A percentile compares a stretch with the other conserved stretches of the same genome.
phyloP scores from a whole-genome alignment of 1,140 invertebrate species.

The Solenopsis invicta region DNA sequence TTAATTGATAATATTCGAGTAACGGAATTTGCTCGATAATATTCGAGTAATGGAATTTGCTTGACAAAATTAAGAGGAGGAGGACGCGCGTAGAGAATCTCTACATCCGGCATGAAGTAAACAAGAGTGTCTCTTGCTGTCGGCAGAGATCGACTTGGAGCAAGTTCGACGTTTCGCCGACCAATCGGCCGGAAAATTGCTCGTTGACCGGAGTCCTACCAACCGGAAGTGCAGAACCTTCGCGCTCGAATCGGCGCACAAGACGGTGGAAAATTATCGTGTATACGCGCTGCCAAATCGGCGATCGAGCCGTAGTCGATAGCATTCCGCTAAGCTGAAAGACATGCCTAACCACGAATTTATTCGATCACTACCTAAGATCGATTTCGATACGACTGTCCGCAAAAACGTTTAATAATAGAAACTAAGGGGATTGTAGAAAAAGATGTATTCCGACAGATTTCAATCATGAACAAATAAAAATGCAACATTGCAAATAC shows the following conservation, averaged over 20 bases:
- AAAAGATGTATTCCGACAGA: not conserved
- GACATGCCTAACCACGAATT: conserved; percentile 33
- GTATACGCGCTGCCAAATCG: conserved; percentile 62
- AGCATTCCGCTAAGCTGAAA: conserved; percentile 48
- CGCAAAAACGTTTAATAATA: not conserved
- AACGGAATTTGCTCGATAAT: not conserved
- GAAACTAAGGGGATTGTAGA: not conserved
- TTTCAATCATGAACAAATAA: not conserved
- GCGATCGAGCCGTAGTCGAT: conserved; percentile 37
- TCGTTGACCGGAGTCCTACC: conserved; percentile 70
- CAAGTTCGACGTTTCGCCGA: conserved; percentile 72
- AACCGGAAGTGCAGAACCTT: conserved; percentile 67
- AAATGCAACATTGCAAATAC: not conserved
- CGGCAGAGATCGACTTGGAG: conserved; percentile 71
- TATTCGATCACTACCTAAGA: not conserved
- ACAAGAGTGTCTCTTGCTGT: conserved; percentile 75
- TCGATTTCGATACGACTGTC: conserved; percentile 2
- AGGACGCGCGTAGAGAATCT: not conserved
- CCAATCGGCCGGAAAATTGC: conserved; percentile 76
- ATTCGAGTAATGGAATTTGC: not conserved
- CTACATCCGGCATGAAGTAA: conserved; percentile 58
- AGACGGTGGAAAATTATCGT: conserved; percentile 70
- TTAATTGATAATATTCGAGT: conserved; percentile 35
- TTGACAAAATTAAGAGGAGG: conserved; percentile 25
- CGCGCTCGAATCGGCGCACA: conserved; percentile 64